phyloP scores from a whole-genome alignment of 1,140 invertebrate genomes.

The Drosophila saltans region DNA sequence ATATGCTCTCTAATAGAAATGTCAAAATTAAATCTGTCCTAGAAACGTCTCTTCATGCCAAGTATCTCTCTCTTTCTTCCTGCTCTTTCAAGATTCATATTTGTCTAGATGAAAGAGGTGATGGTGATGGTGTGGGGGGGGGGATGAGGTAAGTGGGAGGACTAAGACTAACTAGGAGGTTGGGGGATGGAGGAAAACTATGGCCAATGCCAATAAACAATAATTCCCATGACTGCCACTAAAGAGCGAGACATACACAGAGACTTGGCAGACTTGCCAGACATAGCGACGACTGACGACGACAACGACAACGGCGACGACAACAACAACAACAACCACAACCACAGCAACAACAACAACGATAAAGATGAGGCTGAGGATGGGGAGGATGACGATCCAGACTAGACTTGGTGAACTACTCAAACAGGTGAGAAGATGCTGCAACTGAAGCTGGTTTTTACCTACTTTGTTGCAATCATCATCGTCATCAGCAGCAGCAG shows the following conservation, averaged over 20 bases:
- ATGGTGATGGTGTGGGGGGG: background rate
- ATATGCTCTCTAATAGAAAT: conserved; percentile 44
- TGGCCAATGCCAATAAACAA: conserved; percentile 81
- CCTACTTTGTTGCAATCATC: conserved; percentile 70
- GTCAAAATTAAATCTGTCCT: conserved; percentile 53
- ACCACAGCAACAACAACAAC: conserved; percentile 1
- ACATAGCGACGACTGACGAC: conserved; percentile 61
- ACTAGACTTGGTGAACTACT: conserved; percentile 62
- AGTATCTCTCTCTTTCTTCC: conserved; percentile 18
- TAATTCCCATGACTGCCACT: conserved; percentile 81
- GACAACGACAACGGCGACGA: conserved; percentile 33
- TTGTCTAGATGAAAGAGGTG: conserved; percentile 35
- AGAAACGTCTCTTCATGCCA: conserved; percentile 37
- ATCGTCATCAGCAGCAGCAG: conserved; percentile 40
- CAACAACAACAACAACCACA: background rate
- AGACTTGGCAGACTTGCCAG: conserved; percentile 80
- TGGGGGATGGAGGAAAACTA: conserved; percentile 26
- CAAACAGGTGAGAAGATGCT: conserved; percentile 65
- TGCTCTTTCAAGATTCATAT: conserved; percentile 17
- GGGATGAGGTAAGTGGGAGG: conserved; percentile 24
- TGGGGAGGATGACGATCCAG: conserved; percentile 13
- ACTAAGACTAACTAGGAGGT: conserved; percentile 27
- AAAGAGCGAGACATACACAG: conserved; percentile 63
- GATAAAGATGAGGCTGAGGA: conserved; percentile 48
- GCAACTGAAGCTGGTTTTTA: conserved; percentile 77